Evolutionary conservation across 23 tunicate species (phyloP).

Genomic region (Clavelina lepadiformis): DNA sequence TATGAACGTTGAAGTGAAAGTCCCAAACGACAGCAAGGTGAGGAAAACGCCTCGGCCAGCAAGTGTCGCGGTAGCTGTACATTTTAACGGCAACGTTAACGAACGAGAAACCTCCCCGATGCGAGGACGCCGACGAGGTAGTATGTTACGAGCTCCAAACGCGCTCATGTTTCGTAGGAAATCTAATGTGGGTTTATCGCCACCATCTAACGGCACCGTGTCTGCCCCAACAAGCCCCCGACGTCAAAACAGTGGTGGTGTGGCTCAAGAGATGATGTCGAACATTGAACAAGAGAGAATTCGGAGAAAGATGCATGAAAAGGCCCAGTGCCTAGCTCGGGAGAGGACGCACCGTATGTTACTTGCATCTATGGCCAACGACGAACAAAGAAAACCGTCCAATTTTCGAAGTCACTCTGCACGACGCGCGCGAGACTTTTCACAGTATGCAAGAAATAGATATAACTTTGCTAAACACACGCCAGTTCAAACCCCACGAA

Average conservation of each 20-base stretch:
- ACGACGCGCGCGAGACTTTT: conserved; percentile 2
- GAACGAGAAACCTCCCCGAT: background rate
- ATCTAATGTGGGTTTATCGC: background rate
- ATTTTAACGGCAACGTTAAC: conserved; percentile 18
- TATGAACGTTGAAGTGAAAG: conserved; percentile 2
- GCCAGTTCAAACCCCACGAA: background rate
- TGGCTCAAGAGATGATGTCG: conserved; percentile 38
- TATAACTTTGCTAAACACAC: background rate
- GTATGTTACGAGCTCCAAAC: conserved; percentile 29
- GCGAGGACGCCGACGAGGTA: conserved; percentile 15
- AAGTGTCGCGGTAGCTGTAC: conserved; percentile 39
- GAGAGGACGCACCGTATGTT: conserved; percentile 47
- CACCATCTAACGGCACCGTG: background rate
- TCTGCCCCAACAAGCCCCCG: conserved; percentile 4
- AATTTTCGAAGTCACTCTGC: conserved; percentile 5
- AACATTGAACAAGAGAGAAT: conserved; percentile 74
- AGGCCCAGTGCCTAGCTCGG: conserved; percentile 39
- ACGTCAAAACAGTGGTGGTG: background rate
- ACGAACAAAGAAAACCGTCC: background rate
- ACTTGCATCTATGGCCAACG: background rate
- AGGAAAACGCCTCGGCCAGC: conserved; percentile 24
- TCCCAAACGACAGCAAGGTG: background rate
- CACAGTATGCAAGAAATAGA: conserved; percentile 1
- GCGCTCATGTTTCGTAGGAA: conserved; percentile 30
- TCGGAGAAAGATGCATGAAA: conserved; percentile 56